Base-by-base conservation (phyloP, 2,888 invertebrate genomes). In the Archaeoteleia sp. region DNA sequence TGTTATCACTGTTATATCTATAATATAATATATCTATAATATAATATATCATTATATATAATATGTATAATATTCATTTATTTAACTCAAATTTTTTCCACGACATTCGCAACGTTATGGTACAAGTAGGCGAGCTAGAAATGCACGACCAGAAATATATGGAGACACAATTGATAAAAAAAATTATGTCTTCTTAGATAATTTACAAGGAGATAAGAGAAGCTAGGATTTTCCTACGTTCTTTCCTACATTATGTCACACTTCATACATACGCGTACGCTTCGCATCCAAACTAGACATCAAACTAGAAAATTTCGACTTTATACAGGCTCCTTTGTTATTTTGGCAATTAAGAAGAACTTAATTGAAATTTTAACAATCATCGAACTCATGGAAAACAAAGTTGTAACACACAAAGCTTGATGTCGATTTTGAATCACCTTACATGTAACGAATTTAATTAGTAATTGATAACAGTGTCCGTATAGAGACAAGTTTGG, bases 161-260 rank as follows among this genome's bases (percentile, higher is more conserved):
- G 40, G 25, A 63, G 49, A 43, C 40, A 43, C 32, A 54, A 39
- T 46, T 20, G 20, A 15, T 53, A 57, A 40, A 57, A 60, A 67
- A 63, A 42, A 14, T 42, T 46, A 42, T 25, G 20, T 8, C 17
- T 46, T 58, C 7, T 39, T 42, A 39, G 12, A 42, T 49, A 49
- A 74, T 73, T 70, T 73, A 74, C 74, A 74, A 71, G 57, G 61
- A 51, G 62, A 40, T 62, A 40, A 62, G 66, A 58, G 54, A 69
- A 67, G 66, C 35, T 62, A 58, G 43, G 67, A 46, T 29, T 27
- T 40, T 20, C 39, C 5, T 42, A 29, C 42, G n/a, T n/a, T n/a
- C n/a, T n/a, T n/a, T n/a, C n/a, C n/a, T n/a, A 53, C 58, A 58
- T 66, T 53, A 53, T 54, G 65, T 35, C 29, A 35, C 35, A 14